Base-by-base conservation (phyloP, 1,140 invertebrate species). In the Diorhabda elongata region DNA sequence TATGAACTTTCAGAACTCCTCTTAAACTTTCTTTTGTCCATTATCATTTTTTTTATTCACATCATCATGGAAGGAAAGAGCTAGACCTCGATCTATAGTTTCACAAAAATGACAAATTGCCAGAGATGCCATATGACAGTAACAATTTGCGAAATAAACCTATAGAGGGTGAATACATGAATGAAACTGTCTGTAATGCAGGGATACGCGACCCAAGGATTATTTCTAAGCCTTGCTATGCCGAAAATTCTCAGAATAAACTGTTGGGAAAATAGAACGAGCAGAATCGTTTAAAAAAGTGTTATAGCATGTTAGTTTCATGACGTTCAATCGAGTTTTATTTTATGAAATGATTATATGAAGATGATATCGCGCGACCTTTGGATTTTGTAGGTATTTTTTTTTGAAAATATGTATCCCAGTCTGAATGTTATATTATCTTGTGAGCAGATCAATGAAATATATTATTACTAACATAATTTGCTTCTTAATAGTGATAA, bases 141-240 rank as follows among this genome's bases (percentile, higher is more conserved):
- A 67, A 73, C 73, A 75, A 75, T 75, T 75, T 75, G 71, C 71
- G 70, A 68, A 75, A 74, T 74, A 74, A 72, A 70, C 71, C 63
- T 70, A 71, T 75, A 73, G 67, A 68, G 71, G 71, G 73, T 73
- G 73, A 75, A 75, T 75, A 75, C 70, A 73, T 75, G 73, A 75
- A 75, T 75, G 73, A 75, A 72, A 73, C 71, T 72, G 71, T 73
- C 73, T 69, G 73, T 74, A 72, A 74, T 74, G 73, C 71, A 72
- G 67, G 70, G 69, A 61, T 71, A 67, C 65, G 70, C 63, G 67
- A 66, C 58, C 67, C 66, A 62, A 44, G 70, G 67, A 69, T 71
- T 69, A 68, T 60, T 26, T 60, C 60, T 69, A 67, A 66, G 63
- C 67, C 66, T 61, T 47, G 67, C 68, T 64, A 71, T 68, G 69